Percentiles rank a stretch among this genome's conserved stretches.
phyloP scores from a whole-genome alignment of 2,888 invertebrate genomes.

The Synergus japonicus region DNA sequence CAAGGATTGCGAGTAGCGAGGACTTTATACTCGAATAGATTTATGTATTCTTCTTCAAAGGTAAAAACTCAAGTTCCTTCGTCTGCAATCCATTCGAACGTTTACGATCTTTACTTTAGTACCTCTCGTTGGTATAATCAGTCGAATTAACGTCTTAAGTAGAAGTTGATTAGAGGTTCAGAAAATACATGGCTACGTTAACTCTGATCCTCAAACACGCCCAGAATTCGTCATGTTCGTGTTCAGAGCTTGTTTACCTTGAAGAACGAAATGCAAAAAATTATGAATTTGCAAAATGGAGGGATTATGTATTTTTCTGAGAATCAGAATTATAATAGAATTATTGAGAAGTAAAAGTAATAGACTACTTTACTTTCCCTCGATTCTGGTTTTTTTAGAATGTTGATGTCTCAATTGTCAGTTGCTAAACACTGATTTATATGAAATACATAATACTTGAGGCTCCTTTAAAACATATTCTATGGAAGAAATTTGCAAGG shows the following conservation, averaged over 20 bases:
- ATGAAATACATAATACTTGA: neutral
- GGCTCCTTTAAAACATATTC: neutral
- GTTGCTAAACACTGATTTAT: neutral
- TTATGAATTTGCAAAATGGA: neutral
- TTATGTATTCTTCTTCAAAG: slow-evolving; percentile 44
- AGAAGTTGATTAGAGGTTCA: slow-evolving; percentile 54
- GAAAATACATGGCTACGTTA: slow-evolving; percentile 39
- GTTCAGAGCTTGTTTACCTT: slow-evolving; percentile 44
- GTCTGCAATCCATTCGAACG: slow-evolving; percentile 45
- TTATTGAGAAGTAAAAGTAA: too few relatives aligned
- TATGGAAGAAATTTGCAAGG: neutral
- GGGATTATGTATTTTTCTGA: neutral
- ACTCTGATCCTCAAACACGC: slow-evolving; percentile 44
- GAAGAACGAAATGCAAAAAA: neutral
- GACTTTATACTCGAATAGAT: slow-evolving; percentile 43
- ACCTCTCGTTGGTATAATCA: slow-evolving; percentile 49
- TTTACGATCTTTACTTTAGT: slow-evolving; percentile 34
- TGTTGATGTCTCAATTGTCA: neutral
- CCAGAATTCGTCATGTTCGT: slow-evolving; percentile 28
- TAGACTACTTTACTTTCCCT: neutral
- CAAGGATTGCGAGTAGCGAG: neutral
- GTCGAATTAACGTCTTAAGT: slow-evolving; percentile 50
- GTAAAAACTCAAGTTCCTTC: slow-evolving; percentile 5
- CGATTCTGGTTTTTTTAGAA: neutral
- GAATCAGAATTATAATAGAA: too few relatives aligned